phyloP scores from a whole-genome alignment of 53 echinoderm and acorn worm genomes.

The Luidia sarsii region DNA sequence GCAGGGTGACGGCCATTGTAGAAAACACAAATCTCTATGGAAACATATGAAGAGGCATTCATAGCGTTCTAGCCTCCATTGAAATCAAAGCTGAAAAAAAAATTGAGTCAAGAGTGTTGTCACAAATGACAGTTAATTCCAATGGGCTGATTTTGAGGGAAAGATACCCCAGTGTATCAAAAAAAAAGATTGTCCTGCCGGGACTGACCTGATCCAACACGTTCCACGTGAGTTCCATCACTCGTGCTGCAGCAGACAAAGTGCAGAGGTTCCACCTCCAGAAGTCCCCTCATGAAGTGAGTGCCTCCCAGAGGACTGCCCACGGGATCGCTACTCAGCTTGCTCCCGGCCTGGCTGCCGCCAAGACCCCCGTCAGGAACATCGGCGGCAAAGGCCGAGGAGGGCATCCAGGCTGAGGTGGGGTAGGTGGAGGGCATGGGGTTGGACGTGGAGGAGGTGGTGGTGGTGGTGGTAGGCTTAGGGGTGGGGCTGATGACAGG shows the following conservation, averaged over 20 bases:
- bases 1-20: no score
- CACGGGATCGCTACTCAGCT: constrained; percentile 57
- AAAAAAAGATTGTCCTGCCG: no score
- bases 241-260: constrained; percentile 95
- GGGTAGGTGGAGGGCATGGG: constrained; percentile 15
- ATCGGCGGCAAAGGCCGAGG: constrained; percentile 29
- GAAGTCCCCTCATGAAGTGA: constrained; percentile 90
- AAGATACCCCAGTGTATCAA: no score
- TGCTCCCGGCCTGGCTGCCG: constrained; percentile 9
- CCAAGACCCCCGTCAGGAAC: constrained; percentile 37
- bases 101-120: no score
- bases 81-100: no score
- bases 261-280: constrained; percentile 97
- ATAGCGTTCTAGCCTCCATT: no score
- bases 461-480: constrained; percentile 57
- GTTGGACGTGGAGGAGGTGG: constrained; percentile 35
- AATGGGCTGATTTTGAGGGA: no score
- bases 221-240: constrained; percentile 86
- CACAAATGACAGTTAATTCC: no score
- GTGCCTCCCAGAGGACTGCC: constrained; percentile 75
- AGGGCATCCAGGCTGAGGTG: constrained; percentile 2
- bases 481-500: constrained; percentile 57
- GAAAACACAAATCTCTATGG: no score
- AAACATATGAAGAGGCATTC: no score
- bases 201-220: constrained; percentile 70